Evolutionary conservation across 2,113 vertebrate genomes (phyloP).

Genomic region (Ammodytes dubius): DNA sequence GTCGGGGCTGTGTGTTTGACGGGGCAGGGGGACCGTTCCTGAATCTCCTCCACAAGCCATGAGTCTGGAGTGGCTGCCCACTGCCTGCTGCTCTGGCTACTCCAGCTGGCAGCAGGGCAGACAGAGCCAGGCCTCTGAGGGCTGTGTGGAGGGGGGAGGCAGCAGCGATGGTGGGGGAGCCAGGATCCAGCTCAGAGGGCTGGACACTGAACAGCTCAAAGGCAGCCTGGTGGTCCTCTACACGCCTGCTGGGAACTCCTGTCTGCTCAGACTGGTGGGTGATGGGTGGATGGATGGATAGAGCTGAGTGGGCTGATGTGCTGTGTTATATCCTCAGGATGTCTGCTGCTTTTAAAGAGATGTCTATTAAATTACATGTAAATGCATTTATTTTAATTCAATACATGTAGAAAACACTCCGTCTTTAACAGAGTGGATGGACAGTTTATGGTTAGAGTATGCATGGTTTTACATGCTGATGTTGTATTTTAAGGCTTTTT

Average conservation of each 20-base stretch:
- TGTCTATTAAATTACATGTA: not conserved
- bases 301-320: not conserved
- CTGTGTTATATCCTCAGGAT: not conserved
- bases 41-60: conserved; percentile 21
- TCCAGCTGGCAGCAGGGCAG: conserved; percentile 31
- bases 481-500: not conserved
- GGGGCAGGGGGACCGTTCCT: not conserved
- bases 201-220: conserved; percentile 46
- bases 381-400: not conserved
- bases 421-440: not conserved
- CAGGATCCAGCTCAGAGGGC: conserved; percentile 48
- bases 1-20: conserved; percentile 4
- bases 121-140: conserved; percentile 11
- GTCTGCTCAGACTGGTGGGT: conserved; percentile 66
- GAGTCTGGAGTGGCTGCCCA: conserved; percentile 53
- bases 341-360: not conserved
- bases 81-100: conserved; percentile 47
- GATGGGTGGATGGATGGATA: conserved; percentile 12
- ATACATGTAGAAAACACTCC: not conserved
- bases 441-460: not conserved
- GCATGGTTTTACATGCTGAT: not conserved
- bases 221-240: conserved; percentile 65
- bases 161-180: not conserved
- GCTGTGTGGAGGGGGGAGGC: conserved; percentile 1
- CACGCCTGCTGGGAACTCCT: conserved; percentile 61